Evolutionary conservation across 2,113 vertebrate genomes (phyloP).

Genomic region (Pontoporia blainvillei): DNA sequence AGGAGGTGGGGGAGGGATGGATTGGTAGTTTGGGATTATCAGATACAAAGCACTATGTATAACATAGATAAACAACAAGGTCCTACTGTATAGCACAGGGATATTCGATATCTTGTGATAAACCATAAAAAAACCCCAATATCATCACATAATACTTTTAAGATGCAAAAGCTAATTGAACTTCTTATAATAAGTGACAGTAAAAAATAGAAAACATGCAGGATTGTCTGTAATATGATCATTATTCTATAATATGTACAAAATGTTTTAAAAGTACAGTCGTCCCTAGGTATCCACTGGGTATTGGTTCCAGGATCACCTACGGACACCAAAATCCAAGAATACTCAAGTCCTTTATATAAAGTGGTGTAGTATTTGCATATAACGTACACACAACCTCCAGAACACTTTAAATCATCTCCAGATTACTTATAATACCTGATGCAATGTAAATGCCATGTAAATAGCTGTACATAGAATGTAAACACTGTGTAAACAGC

Average conservation of each 20-base stretch:
- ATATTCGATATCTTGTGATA: background rate
- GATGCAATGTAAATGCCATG: background rate
- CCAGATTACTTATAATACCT: background rate
- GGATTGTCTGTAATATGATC: background rate
- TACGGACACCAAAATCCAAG: background rate
- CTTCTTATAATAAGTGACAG: background rate
- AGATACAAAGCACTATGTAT: background rate
- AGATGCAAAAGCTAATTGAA: background rate
- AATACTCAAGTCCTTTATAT: background rate
- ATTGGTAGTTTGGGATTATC: background rate
- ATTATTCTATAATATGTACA: background rate
- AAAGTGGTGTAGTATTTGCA: background rate
- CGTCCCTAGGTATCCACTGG: background rate
- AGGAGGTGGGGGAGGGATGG: background rate
- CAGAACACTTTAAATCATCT: background rate
- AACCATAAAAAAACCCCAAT: background rate
- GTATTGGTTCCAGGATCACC: background rate
- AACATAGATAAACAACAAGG: background rate
- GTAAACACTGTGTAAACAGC: background rate
- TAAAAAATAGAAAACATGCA: background rate
- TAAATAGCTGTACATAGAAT: background rate
- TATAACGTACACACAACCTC: background rate
- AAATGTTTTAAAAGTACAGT: background rate
- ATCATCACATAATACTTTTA: background rate
- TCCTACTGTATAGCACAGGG: background rate